phyloP scores from a whole-genome alignment of 2,888 invertebrate species.

The Cryptophagus acutangulus region DNA sequence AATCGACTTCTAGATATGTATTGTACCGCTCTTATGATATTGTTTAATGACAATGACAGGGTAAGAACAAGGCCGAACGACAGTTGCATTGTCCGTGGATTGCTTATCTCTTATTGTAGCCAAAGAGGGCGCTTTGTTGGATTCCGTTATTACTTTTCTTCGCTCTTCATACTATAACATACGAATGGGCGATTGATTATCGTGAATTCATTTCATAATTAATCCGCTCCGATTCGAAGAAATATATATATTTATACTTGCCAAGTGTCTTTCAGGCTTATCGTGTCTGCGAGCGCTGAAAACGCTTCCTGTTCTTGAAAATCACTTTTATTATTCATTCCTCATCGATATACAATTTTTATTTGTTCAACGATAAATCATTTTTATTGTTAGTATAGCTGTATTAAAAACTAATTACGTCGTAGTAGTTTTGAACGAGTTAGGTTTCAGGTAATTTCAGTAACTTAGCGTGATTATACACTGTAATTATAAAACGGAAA shows the following conservation, averaged over 20 bases:
- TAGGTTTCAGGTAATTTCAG: too few relatives aligned
- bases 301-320: slow-evolving; percentile 5
- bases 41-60: slow-evolving; percentile 47
- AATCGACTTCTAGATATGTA: slow-evolving; percentile 49
- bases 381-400: too few relatives aligned
- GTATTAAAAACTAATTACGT: too few relatives aligned
- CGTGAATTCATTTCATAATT: slow-evolving; percentile 42
- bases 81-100: slow-evolving; percentile 32
- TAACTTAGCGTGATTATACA: too few relatives aligned
- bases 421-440: too few relatives aligned
- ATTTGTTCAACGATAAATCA: too few relatives aligned
- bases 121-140: slow-evolving; percentile 26
- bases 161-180: background rate
- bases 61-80: slow-evolving; percentile 42
- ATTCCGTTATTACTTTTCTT: slow-evolving; percentile 37
- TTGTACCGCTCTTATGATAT: slow-evolving; percentile 49
- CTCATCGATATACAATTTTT: too few relatives aligned
- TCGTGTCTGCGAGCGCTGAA: slow-evolving; percentile 10
- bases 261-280: slow-evolving; percentile 4
- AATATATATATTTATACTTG: slow-evolving; percentile 15
- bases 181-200: slow-evolving; percentile 35
- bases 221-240: slow-evolving; percentile 33
- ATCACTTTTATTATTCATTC: slow-evolving; percentile 4
- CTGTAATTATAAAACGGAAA: too few relatives aligned
- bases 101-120: slow-evolving; percentile 25